Percentiles rank a stretch among this genome's conserved stretches.
These are phyloP conservation scores for Fissipunctia ypsillon DNA, from an alignment of 2,888 invertebrate species.

Conservation along the genomic window DNA sequence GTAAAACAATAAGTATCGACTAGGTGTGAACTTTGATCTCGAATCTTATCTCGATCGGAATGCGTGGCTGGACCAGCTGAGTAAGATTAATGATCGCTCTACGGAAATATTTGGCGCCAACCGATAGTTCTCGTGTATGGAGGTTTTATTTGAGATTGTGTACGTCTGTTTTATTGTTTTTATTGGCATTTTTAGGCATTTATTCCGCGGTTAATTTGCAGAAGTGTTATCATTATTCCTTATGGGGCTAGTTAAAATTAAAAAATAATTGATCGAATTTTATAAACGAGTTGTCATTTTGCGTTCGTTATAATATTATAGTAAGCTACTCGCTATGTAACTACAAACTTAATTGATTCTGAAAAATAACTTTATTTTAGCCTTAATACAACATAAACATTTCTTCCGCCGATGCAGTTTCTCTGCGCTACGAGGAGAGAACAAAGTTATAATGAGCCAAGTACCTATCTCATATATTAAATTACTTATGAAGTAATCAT, in stretches of 20 bases:
- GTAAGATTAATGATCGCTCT: constrained; percentile 63
- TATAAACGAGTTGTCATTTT: not conserved
- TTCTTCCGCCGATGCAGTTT: not conserved
- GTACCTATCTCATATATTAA: not conserved
- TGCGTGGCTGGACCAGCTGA: constrained; percentile 43
- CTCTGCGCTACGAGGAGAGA: fast-evolving
- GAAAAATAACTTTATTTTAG: not conserved
- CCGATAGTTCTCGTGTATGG: constrained; percentile 15
- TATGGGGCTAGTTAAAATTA: not conserved
- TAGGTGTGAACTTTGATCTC: constrained; percentile 70
- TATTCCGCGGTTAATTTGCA: not conserved
- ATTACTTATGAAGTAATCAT: not conserved
- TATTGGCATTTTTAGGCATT: not conserved
- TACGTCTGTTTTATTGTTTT: not conserved
- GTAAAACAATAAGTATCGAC: constrained; percentile 69
- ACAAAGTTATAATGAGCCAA: not conserved
- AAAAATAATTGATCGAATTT: not conserved
- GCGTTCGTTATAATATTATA: too few species aligned
- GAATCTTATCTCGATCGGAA: constrained; percentile 68
- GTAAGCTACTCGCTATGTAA: not conserved
- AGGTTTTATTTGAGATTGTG: constrained; percentile 1
- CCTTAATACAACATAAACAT: not conserved
- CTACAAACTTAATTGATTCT: not conserved
- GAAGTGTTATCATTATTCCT: not conserved
- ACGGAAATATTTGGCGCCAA: constrained; percentile 67